Base-by-base conservation (phyloP, 2,888 invertebrate genomes). In the Heliconius sara region DNA sequence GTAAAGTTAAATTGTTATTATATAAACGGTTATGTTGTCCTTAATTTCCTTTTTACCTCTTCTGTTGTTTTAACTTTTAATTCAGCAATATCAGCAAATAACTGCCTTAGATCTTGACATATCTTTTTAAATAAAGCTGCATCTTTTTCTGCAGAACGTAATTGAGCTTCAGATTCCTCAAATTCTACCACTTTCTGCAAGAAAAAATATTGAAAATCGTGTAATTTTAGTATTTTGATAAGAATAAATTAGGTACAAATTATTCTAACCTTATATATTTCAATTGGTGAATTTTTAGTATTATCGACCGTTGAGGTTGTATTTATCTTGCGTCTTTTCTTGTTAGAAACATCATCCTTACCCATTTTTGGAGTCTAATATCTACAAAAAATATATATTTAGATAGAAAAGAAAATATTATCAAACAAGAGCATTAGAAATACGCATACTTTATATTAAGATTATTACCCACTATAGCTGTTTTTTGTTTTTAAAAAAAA, bases 121-220 rank as follows among this genome's bases (percentile, higher is more conserved):
- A 97, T 96, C 80, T 96, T 95, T 84, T 96, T 96, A 87, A 97
- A 98, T 34, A 96, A 92, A 82, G 93, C 90, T 2, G 97, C 96
- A 92, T 98, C 98, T 84, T 96, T 95, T 76, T 96, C 96, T 2
- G 97, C 96, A 67, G 96, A 95, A 70, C 97, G 93, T 76, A 94
- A 91, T 76, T 96, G 92, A 1, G 97, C 97, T 92, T 97, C 97
- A 43, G 96, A 95, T 88, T 98, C 98, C 90, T 98, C 98, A 86
- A 96, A 96, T 81, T 96, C 96, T 57, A 97, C 96, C 43, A 97
- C 97, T 88, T 96, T 96, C 97, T 97, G 88, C 76, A 89, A 91
- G 39, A 39, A 81, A 84, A 80, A 82, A 68, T 27, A 63, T 25
- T 25, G 2, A 70, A 63, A 78, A 30, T 70, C 82, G 83, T 39